Base-by-base conservation (phyloP, 2,113 vertebrate species). In the Calonectris borealis region DNA sequence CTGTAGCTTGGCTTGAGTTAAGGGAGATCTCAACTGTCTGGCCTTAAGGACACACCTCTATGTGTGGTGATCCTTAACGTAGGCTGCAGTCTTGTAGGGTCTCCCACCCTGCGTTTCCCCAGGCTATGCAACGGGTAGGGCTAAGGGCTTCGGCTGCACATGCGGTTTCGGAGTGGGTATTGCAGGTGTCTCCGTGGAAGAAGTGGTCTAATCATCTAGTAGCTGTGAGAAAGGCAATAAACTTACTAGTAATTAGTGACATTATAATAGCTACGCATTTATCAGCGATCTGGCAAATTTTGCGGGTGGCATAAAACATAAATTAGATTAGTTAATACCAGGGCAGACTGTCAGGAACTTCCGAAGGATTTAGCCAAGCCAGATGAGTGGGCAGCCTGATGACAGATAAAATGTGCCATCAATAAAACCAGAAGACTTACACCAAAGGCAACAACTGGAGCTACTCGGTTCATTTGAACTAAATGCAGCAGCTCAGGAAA, bases 91-190 rank as follows among this genome's bases (percentile, higher is more conserved):
- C 40, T 11, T 16, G 10, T 2, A 22, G 44, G 49, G 29, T 42
- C 49, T 91, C 38, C 80, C 44, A 14, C 9, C 55, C 18, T 18
- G 3, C 5, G 36, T 7, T 46, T 25, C 32, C 61, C 20, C 17
- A 7, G 36, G 65, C 46, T 22, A 1, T 15, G 4, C 10, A 6
- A 0, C 2, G 22, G 48, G 19, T 17, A 9, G 29, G 29, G 26
- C 40, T 15, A 15, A 77, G 64, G 18, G 16, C 9, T 80, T 26
- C 26, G 58, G 73, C 66, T 52, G 84, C 68, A 29, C 25, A 0
- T 38, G 25, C 10, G 4, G 44, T 14, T 27, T 34, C 58, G 49
- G 25, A 14, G 68, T 0, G 9, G 6, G 22, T 31, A 8, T 25
- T 29, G 52, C 36, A 13, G 29, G 34, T 26, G 17, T 46, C 1